phyloP scores from a whole-genome alignment of 2,888 invertebrate genomes.

The Acronicta psi region DNA sequence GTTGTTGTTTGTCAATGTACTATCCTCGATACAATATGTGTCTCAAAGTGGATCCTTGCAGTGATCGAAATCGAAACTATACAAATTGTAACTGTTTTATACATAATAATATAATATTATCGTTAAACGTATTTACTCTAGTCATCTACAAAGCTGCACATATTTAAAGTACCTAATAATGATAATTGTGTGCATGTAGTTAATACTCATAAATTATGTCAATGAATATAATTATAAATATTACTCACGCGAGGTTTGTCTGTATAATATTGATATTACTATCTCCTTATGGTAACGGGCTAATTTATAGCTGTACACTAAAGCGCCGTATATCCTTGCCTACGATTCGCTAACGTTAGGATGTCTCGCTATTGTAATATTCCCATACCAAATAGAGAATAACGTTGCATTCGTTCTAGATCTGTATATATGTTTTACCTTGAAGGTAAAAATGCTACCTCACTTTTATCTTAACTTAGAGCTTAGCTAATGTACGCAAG shows the following conservation, averaged over 20 bases:
- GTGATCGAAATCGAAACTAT: slow-evolving; percentile 85
- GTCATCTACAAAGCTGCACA: slow-evolving; percentile 88
- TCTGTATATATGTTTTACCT: slow-evolving; percentile 87
- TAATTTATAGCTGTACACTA: slow-evolving; percentile 59
- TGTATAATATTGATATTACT: slow-evolving; percentile 73
- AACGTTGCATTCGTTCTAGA: slow-evolving; percentile 78
- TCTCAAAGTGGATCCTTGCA: slow-evolving; percentile 88
- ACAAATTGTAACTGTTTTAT: slow-evolving; percentile 84
- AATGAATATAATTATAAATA: slow-evolving; percentile 74
- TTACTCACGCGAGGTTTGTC: slow-evolving; percentile 75
- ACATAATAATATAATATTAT: slow-evolving; percentile 71
- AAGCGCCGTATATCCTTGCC: slow-evolving; percentile 56
- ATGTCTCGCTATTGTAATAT: slow-evolving; percentile 65
- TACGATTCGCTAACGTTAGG: slow-evolving; percentile 54
- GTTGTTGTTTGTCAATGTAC: slow-evolving; percentile 78
- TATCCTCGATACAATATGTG: slow-evolving; percentile 85
- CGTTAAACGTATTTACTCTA: slow-evolving; percentile 86
- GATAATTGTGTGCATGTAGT: slow-evolving; percentile 82
- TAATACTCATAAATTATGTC: slow-evolving; percentile 81
- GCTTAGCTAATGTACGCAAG: slow-evolving; percentile 78
- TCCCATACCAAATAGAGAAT: slow-evolving; percentile 77
- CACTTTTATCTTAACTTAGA: slow-evolving; percentile 85
- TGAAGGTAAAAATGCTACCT: slow-evolving; percentile 88
- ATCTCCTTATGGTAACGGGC: slow-evolving; percentile 66
- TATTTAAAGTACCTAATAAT: slow-evolving; percentile 76